A percentile compares a stretch with the other conserved stretches of the same genome.
Conservation (phyloP, 2,888 invertebrate genomes). For the Hoplodrina blanda region DNA sequence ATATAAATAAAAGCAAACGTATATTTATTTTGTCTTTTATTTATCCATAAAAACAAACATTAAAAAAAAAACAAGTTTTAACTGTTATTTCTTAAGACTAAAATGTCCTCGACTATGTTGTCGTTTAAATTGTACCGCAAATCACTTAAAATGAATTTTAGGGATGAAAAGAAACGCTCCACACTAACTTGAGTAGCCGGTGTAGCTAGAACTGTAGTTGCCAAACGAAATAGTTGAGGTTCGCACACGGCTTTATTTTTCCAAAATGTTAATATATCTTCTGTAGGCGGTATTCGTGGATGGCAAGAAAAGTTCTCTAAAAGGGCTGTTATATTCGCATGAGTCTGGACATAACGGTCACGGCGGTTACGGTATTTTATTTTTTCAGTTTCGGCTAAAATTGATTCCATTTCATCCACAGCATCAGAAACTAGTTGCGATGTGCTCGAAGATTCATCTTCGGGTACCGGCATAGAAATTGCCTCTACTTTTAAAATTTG, state of each 20-base stretch:
- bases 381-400: not conserved
- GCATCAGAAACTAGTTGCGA: not conserved
- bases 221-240: conserved; percentile 15
- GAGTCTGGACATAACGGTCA: conserved; percentile 1
- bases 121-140: conserved; percentile 1
- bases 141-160: conserved; percentile 8
- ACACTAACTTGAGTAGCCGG: conserved; percentile 1
- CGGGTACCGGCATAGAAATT: not conserved
- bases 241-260: conserved; percentile 7
- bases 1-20: conserved; percentile 1
- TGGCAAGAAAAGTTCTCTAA: conserved; percentile 1
- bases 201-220: conserved; percentile 3
- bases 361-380: not conserved
- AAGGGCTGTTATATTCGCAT: not conserved
- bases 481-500: conserved; percentile 1
- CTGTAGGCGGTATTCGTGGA: conserved; percentile 1
- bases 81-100: conserved; percentile 1
- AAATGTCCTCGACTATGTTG: conserved; percentile 1
- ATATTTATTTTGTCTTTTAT: conserved; percentile 1
- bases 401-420: not conserved
- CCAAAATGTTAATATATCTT: conserved; percentile 20
- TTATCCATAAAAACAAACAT: not conserved
- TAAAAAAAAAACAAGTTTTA: not conserved
- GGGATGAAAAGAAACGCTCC: conserved; percentile 1
- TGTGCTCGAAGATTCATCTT: conserved; percentile 1